These are phyloP conservation scores for Pelecanoides urinatrix DNA, from an alignment of 2,113 vertebrate species.

Conservation along the genomic window DNA sequence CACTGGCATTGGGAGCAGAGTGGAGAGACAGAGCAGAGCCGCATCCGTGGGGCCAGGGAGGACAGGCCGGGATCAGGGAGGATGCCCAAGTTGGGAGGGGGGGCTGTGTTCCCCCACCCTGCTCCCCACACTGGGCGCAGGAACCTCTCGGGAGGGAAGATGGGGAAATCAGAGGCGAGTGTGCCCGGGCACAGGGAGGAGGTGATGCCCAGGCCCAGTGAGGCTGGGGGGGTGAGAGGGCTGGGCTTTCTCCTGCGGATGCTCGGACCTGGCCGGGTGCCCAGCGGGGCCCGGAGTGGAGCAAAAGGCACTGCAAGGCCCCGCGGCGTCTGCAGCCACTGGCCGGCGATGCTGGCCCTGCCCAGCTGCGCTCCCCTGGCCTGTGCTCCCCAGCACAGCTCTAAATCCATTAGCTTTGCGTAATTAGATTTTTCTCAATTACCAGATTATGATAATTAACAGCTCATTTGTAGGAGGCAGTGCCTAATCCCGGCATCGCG, in stretches of 20 bases:
- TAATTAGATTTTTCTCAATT: constrained; percentile 88
- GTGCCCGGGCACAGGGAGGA: not conserved
- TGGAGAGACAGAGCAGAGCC: not conserved
- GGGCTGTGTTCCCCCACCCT: not conserved
- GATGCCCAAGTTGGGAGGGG: too few species aligned
- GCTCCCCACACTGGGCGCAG: fast-evolving
- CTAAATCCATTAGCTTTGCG: constrained; percentile 80
- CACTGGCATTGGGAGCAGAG: not conserved
- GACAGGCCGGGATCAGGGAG: not conserved
- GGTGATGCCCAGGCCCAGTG: not conserved
- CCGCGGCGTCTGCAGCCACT: fast-evolving
- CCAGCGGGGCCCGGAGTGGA: fast-evolving
- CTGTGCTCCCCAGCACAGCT: constrained; percentile 59
- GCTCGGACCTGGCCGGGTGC: fast-evolving
- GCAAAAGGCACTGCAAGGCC: not conserved
- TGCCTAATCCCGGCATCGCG: constrained; percentile 55
- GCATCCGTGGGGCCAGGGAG: fast-evolving
- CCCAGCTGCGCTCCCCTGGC: constrained; percentile 25
- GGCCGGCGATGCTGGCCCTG: not conserved
- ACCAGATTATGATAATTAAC: constrained; percentile 87
- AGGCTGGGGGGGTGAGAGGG: fast-evolving
- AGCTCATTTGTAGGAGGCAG: constrained; percentile 78
- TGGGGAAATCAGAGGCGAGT: not conserved
- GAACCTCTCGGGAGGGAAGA: not conserved
- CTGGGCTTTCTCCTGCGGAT: not conserved